These are phyloP conservation scores for Hypercompe scribonia DNA, from an alignment of 2,888 invertebrate genomes.

Conservation along the genomic window DNA sequence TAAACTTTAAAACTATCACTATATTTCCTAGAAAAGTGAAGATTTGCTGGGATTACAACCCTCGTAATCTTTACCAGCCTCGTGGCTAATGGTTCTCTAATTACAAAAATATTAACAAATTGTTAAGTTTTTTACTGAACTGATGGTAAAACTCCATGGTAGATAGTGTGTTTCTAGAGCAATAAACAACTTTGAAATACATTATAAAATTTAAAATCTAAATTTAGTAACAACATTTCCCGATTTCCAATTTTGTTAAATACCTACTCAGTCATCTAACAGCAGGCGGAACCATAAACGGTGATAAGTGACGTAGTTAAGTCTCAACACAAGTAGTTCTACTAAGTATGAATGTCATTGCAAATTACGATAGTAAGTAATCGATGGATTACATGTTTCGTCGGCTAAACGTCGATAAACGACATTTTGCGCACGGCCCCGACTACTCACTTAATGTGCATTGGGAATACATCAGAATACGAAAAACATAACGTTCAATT, in stretches of 20 bases:
- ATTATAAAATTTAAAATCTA: no score
- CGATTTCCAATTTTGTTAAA: background rate
- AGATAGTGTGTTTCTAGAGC: no score
- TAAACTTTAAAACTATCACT: background rate
- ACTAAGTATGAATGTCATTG: constrained; percentile 56
- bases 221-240: background rate
- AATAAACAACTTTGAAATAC: no score
- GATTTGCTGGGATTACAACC: no score
- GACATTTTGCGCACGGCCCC: constrained; percentile 58
- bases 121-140: background rate
- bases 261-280: constrained; percentile 6
- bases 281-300: constrained; percentile 26
- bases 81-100: background rate
- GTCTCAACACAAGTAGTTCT: constrained; percentile 33
- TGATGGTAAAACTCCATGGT: background rate
- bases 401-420: constrained; percentile 81
- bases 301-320: constrained; percentile 16
- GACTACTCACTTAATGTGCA: constrained; percentile 38
- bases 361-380: constrained; percentile 75
- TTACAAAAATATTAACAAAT: background rate
- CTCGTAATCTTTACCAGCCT: background rate
- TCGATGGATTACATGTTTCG: constrained; percentile 74
- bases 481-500: constrained; percentile 36
- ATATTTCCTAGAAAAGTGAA: background rate
- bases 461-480: constrained; percentile 23